Evolutionary conservation across 37 sponge, comb jelly and placozoan species (phyloP), one percentile per base, ranked within the genome.

Genomic region (Ianthella basta): DNA sequence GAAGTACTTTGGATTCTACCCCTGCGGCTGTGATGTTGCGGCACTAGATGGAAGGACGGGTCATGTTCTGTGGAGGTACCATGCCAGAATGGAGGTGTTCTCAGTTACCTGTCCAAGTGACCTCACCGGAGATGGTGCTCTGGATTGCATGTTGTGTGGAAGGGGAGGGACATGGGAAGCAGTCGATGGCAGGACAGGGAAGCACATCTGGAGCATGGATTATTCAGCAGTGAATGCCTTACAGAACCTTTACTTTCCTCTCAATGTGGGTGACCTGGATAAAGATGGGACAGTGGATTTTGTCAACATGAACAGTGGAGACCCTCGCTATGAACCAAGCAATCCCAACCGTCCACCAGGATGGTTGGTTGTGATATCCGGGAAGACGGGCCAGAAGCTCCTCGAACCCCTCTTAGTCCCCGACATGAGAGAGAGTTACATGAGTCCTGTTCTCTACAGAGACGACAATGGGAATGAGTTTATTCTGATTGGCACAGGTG

Each of bases 361-460:
- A 4, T 80, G 60, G 25, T 39, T 95, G 18, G 60, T 87, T 4
- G 81, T 85, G 18, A 55, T 95, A 20, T 95, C 96, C 23, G 96
- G 96, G 0, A 65, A 64, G 41, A 95, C 96, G 4, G 96, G 96
- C 1, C 72, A 85, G 70, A 60, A 84, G 74, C 72, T 95, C 25
- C 63, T 80, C 65, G 84, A 86, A 0, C 81, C 80, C 20, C 59
- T 95, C 18, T 70, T 63, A 8, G 68, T 88, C 18, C 96, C 96
- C 5, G 96, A 95, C 69, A 87, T 87, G 10, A 78, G 66, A 15
- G 96, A 95, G 91, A 88, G 82, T 40, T 95, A 95, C 84, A 86
- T 55, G 70, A 89, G 87, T 37, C 96, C 96, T 44, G 91, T 95
- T 20, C 24, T 63, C 29, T 84, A 60, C 59, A 69, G 38, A 24